These are phyloP conservation scores for Actinia equina DNA, from an alignment of 64 coral and sea anemone species.

Conservation along the genomic window DNA sequence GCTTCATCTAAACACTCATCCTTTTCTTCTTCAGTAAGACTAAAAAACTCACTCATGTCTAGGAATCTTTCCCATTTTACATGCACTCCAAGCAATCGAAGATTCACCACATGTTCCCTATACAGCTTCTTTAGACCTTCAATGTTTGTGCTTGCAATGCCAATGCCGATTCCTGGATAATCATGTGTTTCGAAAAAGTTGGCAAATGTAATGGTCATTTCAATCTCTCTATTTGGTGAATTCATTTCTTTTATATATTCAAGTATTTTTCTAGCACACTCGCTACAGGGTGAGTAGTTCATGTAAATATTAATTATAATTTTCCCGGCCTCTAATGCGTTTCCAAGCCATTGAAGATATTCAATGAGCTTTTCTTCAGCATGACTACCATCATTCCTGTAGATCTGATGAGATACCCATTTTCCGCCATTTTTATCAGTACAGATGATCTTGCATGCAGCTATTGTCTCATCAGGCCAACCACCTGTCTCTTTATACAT, in stretches of 20 bases:
- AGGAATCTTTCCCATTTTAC: neutral
- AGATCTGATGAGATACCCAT: neutral
- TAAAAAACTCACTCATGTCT: neutral
- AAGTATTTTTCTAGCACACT: neutral
- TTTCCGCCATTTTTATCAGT: neutral
- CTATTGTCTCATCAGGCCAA: neutral
- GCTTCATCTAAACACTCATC: neutral
- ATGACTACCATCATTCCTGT: neutral
- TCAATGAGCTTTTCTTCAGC: neutral
- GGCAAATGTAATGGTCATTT: neutral
- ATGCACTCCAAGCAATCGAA: neutral
- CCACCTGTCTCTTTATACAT: no score
- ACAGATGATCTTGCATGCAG: neutral
- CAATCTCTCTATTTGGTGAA: no score
- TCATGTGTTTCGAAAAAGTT: neutral
- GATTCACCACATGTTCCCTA: neutral
- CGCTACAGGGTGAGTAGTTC: neutral
- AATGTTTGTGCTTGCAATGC: neutral
- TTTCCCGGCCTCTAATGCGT: neutral
- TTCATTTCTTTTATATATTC: no score
- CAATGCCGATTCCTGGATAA: neutral
- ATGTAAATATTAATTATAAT: neutral
- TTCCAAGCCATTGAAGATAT: neutral
- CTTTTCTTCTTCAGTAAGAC: neutral
- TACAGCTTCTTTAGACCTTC: neutral